Conservation (phyloP, 2,888 invertebrate genomes). For the Oscheius onirici region DNA sequence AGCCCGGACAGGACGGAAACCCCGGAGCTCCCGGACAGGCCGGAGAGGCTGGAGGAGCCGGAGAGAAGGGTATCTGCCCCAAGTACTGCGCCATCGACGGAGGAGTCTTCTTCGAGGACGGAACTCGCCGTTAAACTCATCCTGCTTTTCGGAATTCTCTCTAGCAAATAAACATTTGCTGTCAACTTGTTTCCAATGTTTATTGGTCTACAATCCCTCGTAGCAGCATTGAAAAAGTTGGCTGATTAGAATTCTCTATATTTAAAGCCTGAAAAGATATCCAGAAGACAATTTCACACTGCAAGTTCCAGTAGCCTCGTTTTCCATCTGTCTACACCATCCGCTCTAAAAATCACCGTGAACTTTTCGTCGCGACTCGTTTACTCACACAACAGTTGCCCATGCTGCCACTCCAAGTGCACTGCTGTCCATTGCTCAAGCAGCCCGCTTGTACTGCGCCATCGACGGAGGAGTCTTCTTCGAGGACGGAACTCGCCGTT, state of each 20-base stretch:
- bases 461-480: constrained; percentile 68
- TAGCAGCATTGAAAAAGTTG: background rate
- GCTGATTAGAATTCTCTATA: background rate
- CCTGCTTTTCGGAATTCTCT: constrained; percentile 2
- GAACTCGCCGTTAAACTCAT: constrained; percentile 62
- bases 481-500: constrained; percentile 70
- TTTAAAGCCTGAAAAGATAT: too few relatives aligned
- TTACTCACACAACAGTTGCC: constrained; percentile 1
- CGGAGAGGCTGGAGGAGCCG: constrained; percentile 32
- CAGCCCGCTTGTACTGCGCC: constrained; percentile 26
- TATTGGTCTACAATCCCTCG: background rate
- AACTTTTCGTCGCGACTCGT: background rate
- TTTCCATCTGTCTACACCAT: constrained; percentile 2
- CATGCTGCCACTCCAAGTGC: constrained; percentile 1
- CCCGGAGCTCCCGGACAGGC: constrained; percentile 32
- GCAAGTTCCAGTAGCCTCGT: constrained; percentile 1
- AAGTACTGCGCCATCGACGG: constrained; percentile 52
- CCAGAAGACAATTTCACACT: background rate
- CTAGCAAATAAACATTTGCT: background rate
- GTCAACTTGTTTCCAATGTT: background rate
- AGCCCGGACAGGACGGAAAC: constrained; percentile 53
- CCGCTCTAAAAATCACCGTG: background rate
- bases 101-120: constrained; percentile 71
- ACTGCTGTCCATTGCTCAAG: background rate
- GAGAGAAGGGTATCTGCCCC: constrained; percentile 39